These are phyloP conservation scores for Gorsachius magnificus DNA, from an alignment of 2,797 vertebrate species.

Conservation along the genomic window DNA sequence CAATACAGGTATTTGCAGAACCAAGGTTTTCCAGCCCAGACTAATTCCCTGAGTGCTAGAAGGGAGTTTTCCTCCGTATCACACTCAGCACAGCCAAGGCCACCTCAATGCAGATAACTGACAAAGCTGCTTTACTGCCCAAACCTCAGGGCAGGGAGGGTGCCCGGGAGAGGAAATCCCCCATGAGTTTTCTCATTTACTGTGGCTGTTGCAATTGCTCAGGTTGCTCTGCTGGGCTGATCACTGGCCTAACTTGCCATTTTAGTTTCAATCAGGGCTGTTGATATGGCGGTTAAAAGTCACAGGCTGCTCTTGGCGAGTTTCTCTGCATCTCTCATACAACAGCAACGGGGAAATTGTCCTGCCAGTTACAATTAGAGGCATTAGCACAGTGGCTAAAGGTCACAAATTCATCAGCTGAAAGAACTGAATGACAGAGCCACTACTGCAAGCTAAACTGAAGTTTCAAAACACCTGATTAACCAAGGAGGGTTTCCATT, in stretches of 20 bases:
- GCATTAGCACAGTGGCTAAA: not conserved
- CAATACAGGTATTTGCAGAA: not conserved
- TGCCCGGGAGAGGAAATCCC: not conserved
- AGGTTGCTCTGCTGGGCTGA: not conserved
- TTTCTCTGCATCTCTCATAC: not conserved
- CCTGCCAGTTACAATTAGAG: slow-evolving; percentile 38
- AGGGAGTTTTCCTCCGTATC: not conserved
- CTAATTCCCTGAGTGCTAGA: not conserved
- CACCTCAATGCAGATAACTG: not conserved
- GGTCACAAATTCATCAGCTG: slow-evolving; percentile 31
- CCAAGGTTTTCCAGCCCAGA: not conserved
- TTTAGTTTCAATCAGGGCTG: not conserved
- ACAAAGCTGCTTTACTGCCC: not conserved
- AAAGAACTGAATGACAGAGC: not conserved
- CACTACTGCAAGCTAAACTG: not conserved
- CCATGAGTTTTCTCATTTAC: not conserved
- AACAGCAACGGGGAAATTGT: not conserved
- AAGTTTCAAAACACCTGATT: not conserved
- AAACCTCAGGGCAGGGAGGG: not conserved
- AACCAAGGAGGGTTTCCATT: not conserved
- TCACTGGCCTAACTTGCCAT: not conserved
- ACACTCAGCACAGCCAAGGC: not conserved
- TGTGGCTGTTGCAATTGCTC: not conserved
- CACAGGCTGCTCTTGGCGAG: not conserved
- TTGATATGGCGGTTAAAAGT: not conserved